Evolutionary conservation across 2,797 vertebrate species (phyloP).

Genomic region (Prionace glauca): DNA sequence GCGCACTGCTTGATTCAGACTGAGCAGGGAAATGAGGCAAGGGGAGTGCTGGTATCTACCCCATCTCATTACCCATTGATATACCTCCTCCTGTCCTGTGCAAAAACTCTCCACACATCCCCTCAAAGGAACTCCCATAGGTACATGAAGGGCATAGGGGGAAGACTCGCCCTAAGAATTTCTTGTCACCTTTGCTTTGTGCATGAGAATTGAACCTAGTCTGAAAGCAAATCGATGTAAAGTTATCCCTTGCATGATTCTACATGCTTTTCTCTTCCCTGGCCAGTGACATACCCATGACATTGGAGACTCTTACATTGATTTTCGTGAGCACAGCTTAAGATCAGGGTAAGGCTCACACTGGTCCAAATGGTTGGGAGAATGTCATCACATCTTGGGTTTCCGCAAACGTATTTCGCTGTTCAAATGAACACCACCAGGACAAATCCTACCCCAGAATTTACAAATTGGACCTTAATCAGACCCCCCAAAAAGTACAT

Average conservation of each 20-base stretch:
- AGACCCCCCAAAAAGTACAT: background rate
- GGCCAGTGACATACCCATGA: background rate
- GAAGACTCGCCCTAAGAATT: background rate
- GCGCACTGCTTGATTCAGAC: background rate
- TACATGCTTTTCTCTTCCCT: background rate
- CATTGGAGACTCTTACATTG: background rate
- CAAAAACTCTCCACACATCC: background rate
- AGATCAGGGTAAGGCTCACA: background rate
- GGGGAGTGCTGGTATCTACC: background rate
- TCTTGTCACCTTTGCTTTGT: background rate
- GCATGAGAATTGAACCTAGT: background rate
- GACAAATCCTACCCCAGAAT: background rate
- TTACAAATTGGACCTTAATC: background rate
- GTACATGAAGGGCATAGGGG: background rate
- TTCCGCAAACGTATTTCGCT: background rate
- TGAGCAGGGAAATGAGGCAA: background rate
- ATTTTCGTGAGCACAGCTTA: background rate
- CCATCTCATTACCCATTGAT: background rate
- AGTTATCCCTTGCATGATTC: background rate
- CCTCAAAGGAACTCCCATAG: background rate
- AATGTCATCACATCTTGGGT: background rate
- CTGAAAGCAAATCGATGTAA: background rate
- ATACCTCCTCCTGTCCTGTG: background rate
- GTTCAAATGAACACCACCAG: background rate
- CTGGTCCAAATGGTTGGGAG: background rate